phyloP scores from a whole-genome alignment of 2,888 invertebrate species.

The Thymelicus lineola region DNA sequence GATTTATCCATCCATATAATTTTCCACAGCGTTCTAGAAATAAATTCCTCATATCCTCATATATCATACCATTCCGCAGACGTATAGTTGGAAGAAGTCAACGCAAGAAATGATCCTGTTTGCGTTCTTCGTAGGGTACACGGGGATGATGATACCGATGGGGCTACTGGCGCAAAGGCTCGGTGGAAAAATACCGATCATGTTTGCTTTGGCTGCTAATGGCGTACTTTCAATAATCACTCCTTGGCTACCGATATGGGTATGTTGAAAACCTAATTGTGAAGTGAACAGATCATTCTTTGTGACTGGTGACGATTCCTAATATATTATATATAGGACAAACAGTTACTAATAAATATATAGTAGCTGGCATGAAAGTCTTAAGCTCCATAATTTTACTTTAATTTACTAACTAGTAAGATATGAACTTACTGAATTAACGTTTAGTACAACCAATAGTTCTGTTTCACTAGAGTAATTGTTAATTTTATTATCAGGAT shows the following conservation, averaged over 20 bases:
- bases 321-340: no score
- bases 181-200: slow-evolving; percentile 85
- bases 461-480: no score
- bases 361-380: no score
- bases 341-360: no score
- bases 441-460: no score
- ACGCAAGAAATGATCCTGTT: slow-evolving; percentile 72
- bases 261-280: slow-evolving; percentile 47
- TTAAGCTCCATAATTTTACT: no score
- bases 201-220: slow-evolving; percentile 67
- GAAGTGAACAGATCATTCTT: background rate
- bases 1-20: no score
- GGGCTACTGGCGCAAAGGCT: slow-evolving; percentile 85
- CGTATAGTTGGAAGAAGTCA: slow-evolving; percentile 65
- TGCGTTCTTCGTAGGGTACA: slow-evolving; percentile 84
- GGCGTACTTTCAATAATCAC: slow-evolving; percentile 61
- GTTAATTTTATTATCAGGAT: no score
- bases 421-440: no score
- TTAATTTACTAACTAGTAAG: no score
- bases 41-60: no score
- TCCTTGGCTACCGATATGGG: slow-evolving; percentile 66
- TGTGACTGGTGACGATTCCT: background rate
- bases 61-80: slow-evolving; percentile 48
- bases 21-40: no score
- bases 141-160: slow-evolving; percentile 80